Percentiles rank a stretch among this genome's conserved stretches.
phyloP scores from a whole-genome alignment of 2,888 invertebrate genomes.

The Melikaiella ostensackeni region DNA sequence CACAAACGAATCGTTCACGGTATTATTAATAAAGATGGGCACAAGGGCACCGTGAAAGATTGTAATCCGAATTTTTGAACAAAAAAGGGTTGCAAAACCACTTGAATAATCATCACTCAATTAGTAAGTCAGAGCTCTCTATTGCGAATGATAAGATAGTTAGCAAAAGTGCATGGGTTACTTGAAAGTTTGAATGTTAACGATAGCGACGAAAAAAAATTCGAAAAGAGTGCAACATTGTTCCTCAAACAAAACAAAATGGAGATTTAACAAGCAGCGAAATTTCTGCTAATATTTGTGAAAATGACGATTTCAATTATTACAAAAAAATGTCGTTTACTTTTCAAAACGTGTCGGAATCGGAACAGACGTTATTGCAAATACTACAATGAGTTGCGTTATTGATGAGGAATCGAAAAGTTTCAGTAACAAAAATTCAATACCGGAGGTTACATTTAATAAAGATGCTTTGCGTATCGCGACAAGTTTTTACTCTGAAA shows the following conservation, averaged over 20 bases:
- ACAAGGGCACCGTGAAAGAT: slow-evolving; percentile 15
- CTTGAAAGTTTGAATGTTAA: too few species aligned
- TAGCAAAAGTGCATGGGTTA: too few species aligned
- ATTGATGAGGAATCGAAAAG: slow-evolving; percentile 7
- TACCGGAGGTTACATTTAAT: slow-evolving; percentile 13
- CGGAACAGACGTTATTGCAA: too few species aligned
- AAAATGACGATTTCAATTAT: too few species aligned
- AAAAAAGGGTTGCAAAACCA: slow-evolving; percentile 16
- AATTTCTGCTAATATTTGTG: too few species aligned
- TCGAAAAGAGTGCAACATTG: too few species aligned
- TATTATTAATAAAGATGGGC: slow-evolving; percentile 16
- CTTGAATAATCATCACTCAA: neutral
- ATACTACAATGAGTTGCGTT: neutral
- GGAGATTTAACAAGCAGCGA: too few species aligned
- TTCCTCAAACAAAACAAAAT: too few species aligned
- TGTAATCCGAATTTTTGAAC: slow-evolving; percentile 11
- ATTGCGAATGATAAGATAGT: neutral
- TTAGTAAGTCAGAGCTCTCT: neutral
- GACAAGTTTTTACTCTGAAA: neutral
- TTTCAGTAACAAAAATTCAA: slow-evolving; percentile 9
- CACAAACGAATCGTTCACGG: slow-evolving; percentile 22
- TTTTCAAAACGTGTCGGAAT: too few species aligned
- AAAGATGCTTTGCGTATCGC: slow-evolving; percentile 4
- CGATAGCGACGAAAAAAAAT: too few species aligned
- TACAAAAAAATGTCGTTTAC: too few species aligned